A percentile compares a stretch with the other conserved stretches of the same genome.
These are phyloP conservation scores for Amiota mariae DNA, from an alignment of 2,888 invertebrate species.

Conservation along the genomic window DNA sequence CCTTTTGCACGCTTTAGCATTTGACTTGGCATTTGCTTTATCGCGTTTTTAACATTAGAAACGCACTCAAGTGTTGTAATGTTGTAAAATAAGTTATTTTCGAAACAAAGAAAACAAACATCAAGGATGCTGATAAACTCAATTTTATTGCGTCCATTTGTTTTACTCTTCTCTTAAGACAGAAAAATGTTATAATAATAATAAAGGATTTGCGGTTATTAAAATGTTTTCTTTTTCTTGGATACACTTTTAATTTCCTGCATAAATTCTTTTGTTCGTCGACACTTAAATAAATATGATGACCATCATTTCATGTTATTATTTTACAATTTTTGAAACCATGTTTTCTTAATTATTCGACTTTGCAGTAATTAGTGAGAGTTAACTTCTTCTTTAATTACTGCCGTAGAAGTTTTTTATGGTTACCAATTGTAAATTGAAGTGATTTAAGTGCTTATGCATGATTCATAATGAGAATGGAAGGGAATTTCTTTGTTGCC, in stretches of 20 bases:
- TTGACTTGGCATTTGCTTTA: not conserved
- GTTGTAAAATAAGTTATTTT: constrained; percentile 26
- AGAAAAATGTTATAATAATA: not conserved
- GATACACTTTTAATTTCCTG: constrained; percentile 4
- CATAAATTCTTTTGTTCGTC: constrained; percentile 11
- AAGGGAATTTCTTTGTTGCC: no score
- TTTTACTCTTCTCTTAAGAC: not conserved
- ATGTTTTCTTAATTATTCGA: constrained; percentile 58
- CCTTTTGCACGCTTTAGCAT: constrained; percentile 7
- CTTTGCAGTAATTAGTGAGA: constrained; percentile 59
- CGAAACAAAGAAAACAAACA: constrained; percentile 7
- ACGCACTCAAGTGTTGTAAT: constrained; percentile 24
- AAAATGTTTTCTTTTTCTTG: constrained; percentile 11
- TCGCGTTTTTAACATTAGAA: constrained; percentile 1
- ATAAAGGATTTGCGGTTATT: constrained; percentile 13
- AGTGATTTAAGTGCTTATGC: no score
- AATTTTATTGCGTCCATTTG: constrained; percentile 26
- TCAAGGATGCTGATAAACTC: constrained; percentile 19
- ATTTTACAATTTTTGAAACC: constrained; percentile 35
- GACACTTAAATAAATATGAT: constrained; percentile 30
- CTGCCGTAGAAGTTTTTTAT: constrained; percentile 7
- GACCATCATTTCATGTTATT: constrained; percentile 8
- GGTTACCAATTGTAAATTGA: not conserved
- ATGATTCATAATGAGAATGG: no score
- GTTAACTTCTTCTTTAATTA: constrained; percentile 14